These are phyloP conservation scores for Lagopus leucura DNA, from an alignment of 2,113 vertebrate genomes.

Conservation along the genomic window DNA sequence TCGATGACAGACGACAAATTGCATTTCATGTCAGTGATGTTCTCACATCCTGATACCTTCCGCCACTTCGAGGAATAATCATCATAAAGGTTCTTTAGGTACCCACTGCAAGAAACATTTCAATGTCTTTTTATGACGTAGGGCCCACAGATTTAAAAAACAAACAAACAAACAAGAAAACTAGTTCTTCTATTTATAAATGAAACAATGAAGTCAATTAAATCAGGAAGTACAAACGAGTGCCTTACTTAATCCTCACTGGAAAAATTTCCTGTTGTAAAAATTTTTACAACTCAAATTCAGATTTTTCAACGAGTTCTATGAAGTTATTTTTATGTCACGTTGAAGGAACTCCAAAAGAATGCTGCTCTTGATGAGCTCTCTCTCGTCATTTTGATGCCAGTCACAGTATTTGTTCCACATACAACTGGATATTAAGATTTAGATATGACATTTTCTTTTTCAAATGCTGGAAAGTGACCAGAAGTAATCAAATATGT, in stretches of 20 bases:
- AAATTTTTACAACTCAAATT: neutral
- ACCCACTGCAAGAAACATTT: constrained; percentile 55
- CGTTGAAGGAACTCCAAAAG: neutral
- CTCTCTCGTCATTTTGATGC: neutral
- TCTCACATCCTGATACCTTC: constrained; percentile 40
- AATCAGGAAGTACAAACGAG: neutral
- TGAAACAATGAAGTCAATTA: neutral
- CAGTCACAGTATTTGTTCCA: neutral
- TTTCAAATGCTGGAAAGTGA: neutral
- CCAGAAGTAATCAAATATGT: neutral
- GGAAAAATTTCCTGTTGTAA: neutral
- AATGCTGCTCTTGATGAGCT: neutral
- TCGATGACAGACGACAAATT: constrained; percentile 1
- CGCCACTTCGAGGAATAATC: constrained; percentile 42
- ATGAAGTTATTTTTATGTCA: neutral
- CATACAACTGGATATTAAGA: neutral
- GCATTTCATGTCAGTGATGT: constrained; percentile 38
- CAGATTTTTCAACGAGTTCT: neutral
- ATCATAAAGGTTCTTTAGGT: neutral
- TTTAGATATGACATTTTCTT: rapidly evolving
- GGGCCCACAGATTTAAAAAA: neutral
- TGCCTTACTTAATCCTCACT: neutral
- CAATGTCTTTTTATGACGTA: neutral
- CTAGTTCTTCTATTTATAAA: neutral
- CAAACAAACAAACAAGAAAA: neutral